Conservation (phyloP, 2,113 vertebrate genomes). For the Bostrychus sinensis region DNA sequence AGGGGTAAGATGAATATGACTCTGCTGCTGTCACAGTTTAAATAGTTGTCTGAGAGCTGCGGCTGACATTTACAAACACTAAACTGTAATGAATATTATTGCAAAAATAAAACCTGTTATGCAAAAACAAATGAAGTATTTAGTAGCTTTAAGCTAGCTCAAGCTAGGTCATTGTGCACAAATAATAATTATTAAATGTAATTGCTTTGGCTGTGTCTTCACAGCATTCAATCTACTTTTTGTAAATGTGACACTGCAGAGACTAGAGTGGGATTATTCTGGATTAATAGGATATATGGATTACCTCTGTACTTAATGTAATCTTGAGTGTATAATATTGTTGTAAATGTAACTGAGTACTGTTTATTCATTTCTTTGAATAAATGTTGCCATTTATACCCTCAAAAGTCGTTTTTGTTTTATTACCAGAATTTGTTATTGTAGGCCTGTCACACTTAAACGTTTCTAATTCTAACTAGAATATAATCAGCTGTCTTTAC, state of each 20-base stretch:
- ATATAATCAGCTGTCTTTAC: neutral
- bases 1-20: slow-evolving; percentile 44
- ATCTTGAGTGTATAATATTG: slow-evolving; percentile 58
- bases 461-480: neutral
- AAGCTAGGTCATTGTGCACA: slow-evolving; percentile 49
- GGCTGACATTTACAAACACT: slow-evolving; percentile 35
- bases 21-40: slow-evolving; percentile 28
- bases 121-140: slow-evolving; percentile 64
- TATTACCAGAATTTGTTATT: neutral
- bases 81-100: slow-evolving; percentile 9
- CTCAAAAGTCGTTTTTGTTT: neutral
- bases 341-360: slow-evolving; percentile 47
- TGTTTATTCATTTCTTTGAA: slow-evolving; percentile 57
- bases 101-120: slow-evolving; percentile 11
- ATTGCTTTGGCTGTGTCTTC: slow-evolving; percentile 58
- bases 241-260: slow-evolving; percentile 59
- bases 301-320: slow-evolving; percentile 63
- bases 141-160: slow-evolving; percentile 38
- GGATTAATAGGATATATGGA: slow-evolving; percentile 65
- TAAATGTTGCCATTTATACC: slow-evolving; percentile 51
- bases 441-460: too few relatives aligned
- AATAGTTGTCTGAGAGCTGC: slow-evolving; percentile 12
- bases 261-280: slow-evolving; percentile 64
- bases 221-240: slow-evolving; percentile 35
- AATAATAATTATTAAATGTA: slow-evolving; percentile 50